Evolutionary conservation across 2,888 invertebrate genomes (phyloP), one percentile per base, ranked within the genome.

Genomic region (Xylophagus ater): DNA sequence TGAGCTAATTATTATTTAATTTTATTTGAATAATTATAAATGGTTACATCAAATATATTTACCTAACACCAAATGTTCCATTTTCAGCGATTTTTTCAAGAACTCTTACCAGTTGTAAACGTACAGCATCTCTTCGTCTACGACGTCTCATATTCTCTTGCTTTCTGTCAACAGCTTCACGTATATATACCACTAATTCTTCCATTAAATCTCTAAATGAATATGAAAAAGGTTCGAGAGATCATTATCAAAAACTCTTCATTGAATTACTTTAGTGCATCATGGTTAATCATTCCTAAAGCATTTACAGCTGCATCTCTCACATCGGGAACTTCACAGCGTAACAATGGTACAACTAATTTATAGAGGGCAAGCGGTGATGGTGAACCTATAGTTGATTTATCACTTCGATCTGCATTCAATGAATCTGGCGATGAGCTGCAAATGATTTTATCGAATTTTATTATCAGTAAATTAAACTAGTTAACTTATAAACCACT

Each of bases 141-240:
- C 94, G 71, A 26, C 97, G 70, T 39, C 96, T 73, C 73, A 96
- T 85, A 60, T 96, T 98, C 60, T 97, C 97, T 65, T 96, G 94
- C 59, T 96, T 97, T 33, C 90, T 76, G 60, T 98, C 97, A 14
- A 93, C 86, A 0, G 96, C 93, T 62, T 99, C 98, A 13, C 94
- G 79, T 42, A 99, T 78, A 48, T 89, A 81, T 1, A 85, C 77
- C 6, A 87, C 77, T 39, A 98, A 64, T 66, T 98, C 98, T 55
- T 98, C 98, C 78, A 97, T 85, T 43, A 98, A 69, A 67, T 96
- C 94, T 59, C 94, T 94, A 58, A 24, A 44, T 5, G 18, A 12
- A 18, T 26, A 28, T 24, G 10, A 44, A 19, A 18, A 8, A 9
- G 30, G 33, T 29, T n/a, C 14, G n/a, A n/a, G n/a, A n/a, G n/a